phyloP scores from a whole-genome alignment of 2,888 invertebrate species.

The Conomelus anceps region DNA sequence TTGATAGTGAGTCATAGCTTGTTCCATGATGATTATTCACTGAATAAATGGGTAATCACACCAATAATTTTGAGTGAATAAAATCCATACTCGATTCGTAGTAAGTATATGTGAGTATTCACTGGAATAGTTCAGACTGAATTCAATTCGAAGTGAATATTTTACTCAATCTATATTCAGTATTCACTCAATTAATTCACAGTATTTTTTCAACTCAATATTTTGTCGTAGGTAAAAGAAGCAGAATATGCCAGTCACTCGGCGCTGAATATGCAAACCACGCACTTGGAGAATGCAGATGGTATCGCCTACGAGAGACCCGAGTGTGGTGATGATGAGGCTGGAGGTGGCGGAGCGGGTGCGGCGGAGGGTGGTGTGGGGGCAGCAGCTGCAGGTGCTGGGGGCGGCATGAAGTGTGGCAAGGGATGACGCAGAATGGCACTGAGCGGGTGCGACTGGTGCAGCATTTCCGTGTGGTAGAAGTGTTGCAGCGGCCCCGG shows the following conservation, averaged over 20 bases:
- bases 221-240: not conserved
- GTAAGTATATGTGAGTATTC: too few relatives aligned
- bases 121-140: too few relatives aligned
- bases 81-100: too few relatives aligned
- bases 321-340: slow-evolving; percentile 24
- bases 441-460: slow-evolving; percentile 49
- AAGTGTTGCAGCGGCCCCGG: slow-evolving; percentile 36
- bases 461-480: slow-evolving; percentile 48
- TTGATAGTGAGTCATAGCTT: too few relatives aligned
- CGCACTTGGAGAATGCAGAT: not conserved
- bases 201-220: not conserved
- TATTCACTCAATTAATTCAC: not conserved
- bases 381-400: slow-evolving; percentile 16
- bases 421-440: slow-evolving; percentile 54
- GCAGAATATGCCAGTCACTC: not conserved
- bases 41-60: too few relatives aligned
- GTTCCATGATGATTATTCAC: too few relatives aligned
- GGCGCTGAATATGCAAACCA: not conserved
- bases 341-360: slow-evolving; percentile 25
- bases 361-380: slow-evolving; percentile 20
- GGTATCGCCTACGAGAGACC: slow-evolving; percentile 14
- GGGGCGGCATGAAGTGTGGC: slow-evolving; percentile 34
- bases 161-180: not conserved
- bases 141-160: too few relatives aligned
- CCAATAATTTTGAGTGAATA: too few relatives aligned